Conservation (phyloP, 2,113 vertebrate genomes). For the Acanthochromis polyacanthus region DNA sequence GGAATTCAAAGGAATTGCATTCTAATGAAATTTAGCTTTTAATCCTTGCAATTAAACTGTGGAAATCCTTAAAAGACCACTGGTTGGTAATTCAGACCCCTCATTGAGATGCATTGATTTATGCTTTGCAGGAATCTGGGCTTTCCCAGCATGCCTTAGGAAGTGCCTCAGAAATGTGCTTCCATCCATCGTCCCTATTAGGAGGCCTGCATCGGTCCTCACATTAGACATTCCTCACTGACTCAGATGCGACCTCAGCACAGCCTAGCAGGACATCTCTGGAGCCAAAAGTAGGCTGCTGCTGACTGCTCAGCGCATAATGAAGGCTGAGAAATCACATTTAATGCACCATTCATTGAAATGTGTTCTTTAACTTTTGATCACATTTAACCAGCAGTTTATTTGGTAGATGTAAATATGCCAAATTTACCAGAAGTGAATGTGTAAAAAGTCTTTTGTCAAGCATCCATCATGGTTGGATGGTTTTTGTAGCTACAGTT, state of each 20-base stretch:
- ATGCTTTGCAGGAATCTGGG: neutral
- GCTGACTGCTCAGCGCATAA: neutral
- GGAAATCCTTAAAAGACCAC: neutral
- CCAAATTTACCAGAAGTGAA: too few species aligned
- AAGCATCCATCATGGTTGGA: too few species aligned
- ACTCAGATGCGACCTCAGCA: slow-evolving; percentile 18
- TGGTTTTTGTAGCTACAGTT: neutral
- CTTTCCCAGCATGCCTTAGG: slow-evolving; percentile 32
- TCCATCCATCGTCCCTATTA: slow-evolving; percentile 8
- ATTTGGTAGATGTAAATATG: too few species aligned
- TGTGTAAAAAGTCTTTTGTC: too few species aligned
- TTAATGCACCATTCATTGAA: neutral
- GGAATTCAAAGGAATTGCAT: neutral
- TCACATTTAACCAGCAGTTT: too few species aligned
- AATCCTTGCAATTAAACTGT: neutral
- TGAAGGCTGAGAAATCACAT: neutral
- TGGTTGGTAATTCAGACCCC: neutral
- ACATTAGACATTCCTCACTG: slow-evolving; percentile 22
- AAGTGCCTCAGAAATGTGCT: neutral
- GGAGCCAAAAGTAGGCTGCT: neutral
- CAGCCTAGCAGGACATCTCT: neutral
- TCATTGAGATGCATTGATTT: neutral
- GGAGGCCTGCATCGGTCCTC: slow-evolving; percentile 8
- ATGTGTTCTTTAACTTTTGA: too few species aligned
- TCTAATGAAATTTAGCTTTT: neutral